Conservation (phyloP, 2,888 invertebrate genomes). For the Pammene fasciana region DNA sequence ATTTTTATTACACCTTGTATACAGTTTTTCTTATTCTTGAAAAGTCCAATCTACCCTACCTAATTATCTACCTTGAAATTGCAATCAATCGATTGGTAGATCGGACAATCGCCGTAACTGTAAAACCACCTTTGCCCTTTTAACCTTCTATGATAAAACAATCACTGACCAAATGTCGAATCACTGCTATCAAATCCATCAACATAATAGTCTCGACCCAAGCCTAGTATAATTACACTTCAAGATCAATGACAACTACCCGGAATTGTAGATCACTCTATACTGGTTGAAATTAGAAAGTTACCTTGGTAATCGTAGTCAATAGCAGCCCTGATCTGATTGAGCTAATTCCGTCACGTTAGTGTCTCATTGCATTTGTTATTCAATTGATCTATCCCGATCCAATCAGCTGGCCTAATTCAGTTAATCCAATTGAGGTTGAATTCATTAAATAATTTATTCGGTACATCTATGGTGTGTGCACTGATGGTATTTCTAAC, state of each 20-base stretch:
- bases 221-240: not conserved
- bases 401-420: conserved; percentile 15
- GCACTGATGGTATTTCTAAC: too few relatives aligned
- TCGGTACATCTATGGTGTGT: too few relatives aligned
- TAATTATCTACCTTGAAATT: too few relatives aligned
- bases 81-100: too few relatives aligned
- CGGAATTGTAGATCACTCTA: not conserved
- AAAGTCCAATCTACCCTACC: too few relatives aligned
- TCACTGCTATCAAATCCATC: not conserved
- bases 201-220: not conserved
- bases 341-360: not conserved
- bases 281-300: not conserved
- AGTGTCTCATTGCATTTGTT: conserved; percentile 15
- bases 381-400: conserved; percentile 11
- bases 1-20: too few relatives aligned
- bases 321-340: not conserved
- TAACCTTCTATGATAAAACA: too few relatives aligned
- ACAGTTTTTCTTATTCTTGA: too few relatives aligned
- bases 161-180: not conserved
- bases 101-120: too few relatives aligned
- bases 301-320: not conserved
- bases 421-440: conserved; percentile 6
- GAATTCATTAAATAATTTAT: too few relatives aligned
- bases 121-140: too few relatives aligned
- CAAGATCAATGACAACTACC: not conserved